phyloP scores from a whole-genome alignment of 2,888 invertebrate species.

The Drosophila gaucha region DNA sequence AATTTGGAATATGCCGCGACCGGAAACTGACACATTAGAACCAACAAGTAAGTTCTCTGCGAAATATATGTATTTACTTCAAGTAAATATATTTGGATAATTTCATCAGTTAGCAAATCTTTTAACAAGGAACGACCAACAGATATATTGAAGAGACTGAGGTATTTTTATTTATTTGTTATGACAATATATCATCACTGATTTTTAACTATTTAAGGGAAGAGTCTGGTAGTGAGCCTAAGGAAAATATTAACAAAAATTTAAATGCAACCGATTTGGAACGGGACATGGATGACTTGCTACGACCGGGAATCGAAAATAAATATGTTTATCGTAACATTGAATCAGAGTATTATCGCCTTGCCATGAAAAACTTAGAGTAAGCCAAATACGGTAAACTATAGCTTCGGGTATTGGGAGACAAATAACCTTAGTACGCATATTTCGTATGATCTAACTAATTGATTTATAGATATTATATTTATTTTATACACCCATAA shows the following conservation, averaged over 20 bases:
- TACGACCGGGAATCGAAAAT: constrained; percentile 49
- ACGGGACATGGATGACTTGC: constrained; percentile 51
- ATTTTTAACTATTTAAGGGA: constrained; percentile 35
- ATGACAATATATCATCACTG: neutral
- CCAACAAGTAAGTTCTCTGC: constrained; percentile 11
- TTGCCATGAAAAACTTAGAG: constrained; percentile 44
- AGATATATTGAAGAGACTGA: constrained; percentile 35
- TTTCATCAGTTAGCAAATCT: constrained; percentile 4
- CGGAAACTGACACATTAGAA: constrained; percentile 13
- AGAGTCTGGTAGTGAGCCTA: constrained; percentile 46
- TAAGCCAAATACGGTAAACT: constrained; percentile 19
- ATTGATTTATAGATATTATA: neutral
- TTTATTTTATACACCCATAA: neutral
- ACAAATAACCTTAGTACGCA: too few species aligned
- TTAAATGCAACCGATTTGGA: constrained; percentile 31
- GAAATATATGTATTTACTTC: neutral
- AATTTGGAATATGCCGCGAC: constrained; percentile 56
- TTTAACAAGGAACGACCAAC: constrained; percentile 32
- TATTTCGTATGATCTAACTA: neutral
- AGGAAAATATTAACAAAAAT: neutral
- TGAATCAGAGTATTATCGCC: constrained; percentile 57
- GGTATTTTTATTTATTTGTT: constrained; percentile 23
- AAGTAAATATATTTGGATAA: neutral
- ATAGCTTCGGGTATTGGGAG: too few species aligned
- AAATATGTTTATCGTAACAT: constrained; percentile 60